phyloP scores from a whole-genome alignment of 1,140 invertebrate species.

The Drosophila ogumai region DNA sequence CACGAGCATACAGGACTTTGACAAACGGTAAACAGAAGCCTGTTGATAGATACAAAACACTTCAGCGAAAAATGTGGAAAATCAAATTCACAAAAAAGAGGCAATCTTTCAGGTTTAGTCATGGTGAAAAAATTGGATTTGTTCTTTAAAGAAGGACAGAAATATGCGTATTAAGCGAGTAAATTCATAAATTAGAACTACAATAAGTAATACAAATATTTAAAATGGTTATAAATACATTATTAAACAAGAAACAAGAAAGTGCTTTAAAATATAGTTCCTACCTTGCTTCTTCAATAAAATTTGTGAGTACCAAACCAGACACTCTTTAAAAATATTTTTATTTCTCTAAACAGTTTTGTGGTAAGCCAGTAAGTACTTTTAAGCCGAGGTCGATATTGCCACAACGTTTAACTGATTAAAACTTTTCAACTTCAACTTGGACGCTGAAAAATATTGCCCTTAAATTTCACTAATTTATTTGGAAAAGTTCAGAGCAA shows the following conservation, averaged over 20 bases:
- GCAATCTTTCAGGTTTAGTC: neutral
- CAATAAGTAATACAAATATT: too few relatives aligned
- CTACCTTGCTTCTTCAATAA: too few relatives aligned
- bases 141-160: too few relatives aligned
- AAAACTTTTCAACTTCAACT: neutral
- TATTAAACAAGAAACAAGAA: too few relatives aligned
- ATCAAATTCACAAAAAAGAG: neutral
- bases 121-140: neutral
- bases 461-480: conserved; percentile 7
- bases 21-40: conserved; percentile 24
- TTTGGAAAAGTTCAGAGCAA: conserved; percentile 3
- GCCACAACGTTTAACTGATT: neutral
- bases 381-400: neutral
- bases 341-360: neutral
- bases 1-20: conserved; percentile 16
- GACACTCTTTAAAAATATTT: neutral
- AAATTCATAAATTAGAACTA: neutral
- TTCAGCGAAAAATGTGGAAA: neutral
- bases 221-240: too few relatives aligned
- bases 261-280: too few relatives aligned
- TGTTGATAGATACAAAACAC: conserved; percentile 24
- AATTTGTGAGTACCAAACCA: too few relatives aligned
- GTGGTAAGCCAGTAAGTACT: neutral
- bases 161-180: neutral
- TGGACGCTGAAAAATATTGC: neutral